Evolutionary conservation across 64 coral and sea anemone genomes (phyloP).

Genomic region (Montipora sp.): DNA sequence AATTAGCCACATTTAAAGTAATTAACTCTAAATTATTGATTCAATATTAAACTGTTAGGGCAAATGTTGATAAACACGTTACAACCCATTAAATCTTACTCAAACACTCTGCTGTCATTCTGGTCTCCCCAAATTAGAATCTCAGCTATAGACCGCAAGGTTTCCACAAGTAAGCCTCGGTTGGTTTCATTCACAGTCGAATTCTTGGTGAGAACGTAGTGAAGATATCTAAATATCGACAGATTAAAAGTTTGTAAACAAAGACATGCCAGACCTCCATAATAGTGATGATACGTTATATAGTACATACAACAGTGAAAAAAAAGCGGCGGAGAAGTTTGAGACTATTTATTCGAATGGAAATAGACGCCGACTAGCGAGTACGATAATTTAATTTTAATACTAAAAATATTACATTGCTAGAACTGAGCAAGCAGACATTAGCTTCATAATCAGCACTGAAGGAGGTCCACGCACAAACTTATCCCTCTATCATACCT

Average conservation of each 20-base stretch:
- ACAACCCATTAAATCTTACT: constrained; percentile 68
- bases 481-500: constrained; percentile 45
- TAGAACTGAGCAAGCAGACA: not conserved
- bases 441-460: not conserved
- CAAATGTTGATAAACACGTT: too few relatives aligned
- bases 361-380: too few relatives aligned
- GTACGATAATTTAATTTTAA: too few relatives aligned
- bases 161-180: constrained; percentile 90
- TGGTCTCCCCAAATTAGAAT: constrained; percentile 98
- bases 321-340: too few relatives aligned
- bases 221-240: constrained; percentile 76
- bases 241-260: not conserved
- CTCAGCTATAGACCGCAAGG: constrained; percentile 92
- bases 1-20: too few relatives aligned
- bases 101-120: constrained; percentile 97
- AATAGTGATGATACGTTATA: not conserved
- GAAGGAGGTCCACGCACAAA: not conserved
- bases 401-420: too few relatives aligned
- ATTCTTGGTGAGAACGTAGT: constrained; percentile 97
- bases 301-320: too few relatives aligned
- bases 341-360: too few relatives aligned
- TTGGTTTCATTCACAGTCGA: constrained; percentile 93
- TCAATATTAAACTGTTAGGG: too few relatives aligned
- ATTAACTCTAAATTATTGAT: not conserved
- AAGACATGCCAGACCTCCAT: not conserved